Conservation (phyloP, 2,797 vertebrate genomes). For the Clarias laeviceps region DNA sequence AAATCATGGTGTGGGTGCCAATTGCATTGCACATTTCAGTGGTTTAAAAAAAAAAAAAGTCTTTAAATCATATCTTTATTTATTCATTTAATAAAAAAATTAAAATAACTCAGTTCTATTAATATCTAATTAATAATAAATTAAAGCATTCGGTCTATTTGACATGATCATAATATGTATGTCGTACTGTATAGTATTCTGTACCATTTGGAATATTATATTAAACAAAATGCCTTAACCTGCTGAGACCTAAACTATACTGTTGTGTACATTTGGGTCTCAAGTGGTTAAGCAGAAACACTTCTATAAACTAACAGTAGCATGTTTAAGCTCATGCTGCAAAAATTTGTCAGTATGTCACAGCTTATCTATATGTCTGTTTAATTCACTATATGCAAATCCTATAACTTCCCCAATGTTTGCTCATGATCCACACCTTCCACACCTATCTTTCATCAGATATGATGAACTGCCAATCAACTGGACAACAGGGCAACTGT, state of each 20-base stretch:
- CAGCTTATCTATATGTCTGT: not conserved
- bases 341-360: not conserved
- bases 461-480: constrained; percentile 69
- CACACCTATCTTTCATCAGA: too few relatives aligned
- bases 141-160: not conserved
- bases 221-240: not conserved
- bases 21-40: not conserved
- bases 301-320: too few relatives aligned
- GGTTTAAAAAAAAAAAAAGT: not conserved
- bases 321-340: too few relatives aligned
- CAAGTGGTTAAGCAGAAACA: too few relatives aligned
- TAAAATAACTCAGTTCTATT: too few relatives aligned
- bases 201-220: not conserved
- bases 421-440: constrained; percentile 49
- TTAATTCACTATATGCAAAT: not conserved
- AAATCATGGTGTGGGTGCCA: not conserved
- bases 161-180: not conserved
- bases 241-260: not conserved
- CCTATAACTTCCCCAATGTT: not conserved
- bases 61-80: not conserved
- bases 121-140: not conserved
- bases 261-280: too few relatives aligned
- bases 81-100: not conserved
- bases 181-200: too few relatives aligned
- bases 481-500: constrained; percentile 68